Base-by-base conservation (phyloP, 2,888 invertebrate species). In the Polia nebulosa region DNA sequence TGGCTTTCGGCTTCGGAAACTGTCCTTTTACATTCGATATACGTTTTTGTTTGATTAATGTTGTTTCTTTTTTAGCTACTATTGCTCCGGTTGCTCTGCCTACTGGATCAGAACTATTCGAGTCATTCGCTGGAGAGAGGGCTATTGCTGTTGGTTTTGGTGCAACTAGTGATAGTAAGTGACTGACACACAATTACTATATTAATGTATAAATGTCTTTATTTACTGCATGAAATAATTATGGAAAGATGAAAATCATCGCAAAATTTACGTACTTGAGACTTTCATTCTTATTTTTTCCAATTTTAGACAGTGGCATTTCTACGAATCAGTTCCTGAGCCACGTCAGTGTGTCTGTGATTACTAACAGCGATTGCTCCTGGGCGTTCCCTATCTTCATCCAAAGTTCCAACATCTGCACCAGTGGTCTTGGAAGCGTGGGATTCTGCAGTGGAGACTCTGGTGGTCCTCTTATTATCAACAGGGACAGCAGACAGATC, bases 381-480 rank as follows among this genome's bases (percentile, higher is more conserved):
- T 1, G 58, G 1, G 72, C 82, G 3, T 92, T 88, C 82, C 90
- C 89, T 1, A 3, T 84, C 1, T 36, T 85, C 32, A 6, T 93
- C 5, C 89, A 87, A 15, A 11, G 58, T 41, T 84, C 85, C 58
- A 90, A 92, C 82, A 85, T 93, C 64, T 93, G 90, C 77, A 90
- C 88, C 59, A 91, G 90, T 59, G 89, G 90, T 0, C 2, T 83
- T 25, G 88, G 87, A 0, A 83, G 85, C 4, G 45, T 52, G 13
- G 80, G 88, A 36, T 85, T 86, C 7, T 93, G 93, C 78, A 60
- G 77, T 0, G 93, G 94, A 1, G 93, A 93, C 72, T 92, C 93
- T 20, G 93, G 94, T 11, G 92, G 93, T 3, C 93, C 93, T n/a
- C 86, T 94, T 17, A 71, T 84, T 3, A 66, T 87, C 25, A 44